Base-by-base conservation (phyloP, 2,797 vertebrate genomes). In the Cygnus olor region DNA sequence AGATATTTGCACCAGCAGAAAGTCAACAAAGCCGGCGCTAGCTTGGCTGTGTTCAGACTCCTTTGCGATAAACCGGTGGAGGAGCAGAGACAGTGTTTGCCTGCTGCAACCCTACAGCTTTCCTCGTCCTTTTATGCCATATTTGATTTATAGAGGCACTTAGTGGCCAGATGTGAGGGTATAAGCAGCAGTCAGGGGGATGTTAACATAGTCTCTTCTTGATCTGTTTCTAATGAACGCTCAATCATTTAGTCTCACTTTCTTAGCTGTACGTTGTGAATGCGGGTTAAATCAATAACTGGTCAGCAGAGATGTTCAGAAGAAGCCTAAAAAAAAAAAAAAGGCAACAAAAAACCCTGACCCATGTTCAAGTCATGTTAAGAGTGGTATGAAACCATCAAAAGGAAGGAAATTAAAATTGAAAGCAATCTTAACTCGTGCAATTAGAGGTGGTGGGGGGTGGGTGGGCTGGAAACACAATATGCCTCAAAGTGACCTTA, bases 371-470 rank as follows among this genome's bases (percentile, higher is more conserved):
- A 84, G 79, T 93, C 60, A 80, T 2, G 2, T 79, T 86, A 83
- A 56, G 47, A 81, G 60, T 42, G 25, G 40, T 25, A 71, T 71
- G 73, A 77, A 95, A 80, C 54, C 92, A 92, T 94, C 51, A 84
- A 93, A 94, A 94, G 44, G 77, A 95, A 94, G 82, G 82, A 96
- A 96, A 96, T 94, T 66, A 95, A 94, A 94, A 92, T 28, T 81
- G 87, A 93, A 95, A 92, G 66, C 54, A 76, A 70, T 78, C 58
- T 85, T 80, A 83, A 94, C 21, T 85, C 2, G 2, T 34, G 25
- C 69, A 80, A 24, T 85, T 90, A 89, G 72, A 92, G 72, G 49
- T 38, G 40, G 40, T 20, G 57, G 36, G 17, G 25, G 34, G 90
- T 25, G 53, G 36, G 17, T 21, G 34, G 89, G 69, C 64, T 60